Conservation (phyloP, 2,113 vertebrate species). For the Nesogale talazaci region DNA sequence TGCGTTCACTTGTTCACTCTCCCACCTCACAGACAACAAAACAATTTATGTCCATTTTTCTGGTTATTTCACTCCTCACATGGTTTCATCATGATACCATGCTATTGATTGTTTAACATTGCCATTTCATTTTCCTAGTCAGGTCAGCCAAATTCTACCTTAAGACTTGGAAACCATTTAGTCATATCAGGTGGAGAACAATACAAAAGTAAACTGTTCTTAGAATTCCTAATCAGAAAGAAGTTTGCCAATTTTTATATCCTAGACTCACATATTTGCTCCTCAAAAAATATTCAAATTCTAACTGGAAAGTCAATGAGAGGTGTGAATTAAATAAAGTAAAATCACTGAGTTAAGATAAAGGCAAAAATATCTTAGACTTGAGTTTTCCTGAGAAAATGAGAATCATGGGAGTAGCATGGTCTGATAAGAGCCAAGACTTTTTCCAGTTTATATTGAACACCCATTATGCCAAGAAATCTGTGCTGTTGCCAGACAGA, state of each 20-base stretch:
- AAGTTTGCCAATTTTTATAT: not conserved
- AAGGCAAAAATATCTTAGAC: not conserved
- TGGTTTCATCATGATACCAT: slow-evolving; percentile 1
- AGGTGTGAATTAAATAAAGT: not conserved
- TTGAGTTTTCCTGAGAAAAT: not conserved
- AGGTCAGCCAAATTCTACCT: not conserved
- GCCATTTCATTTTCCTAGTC: not conserved
- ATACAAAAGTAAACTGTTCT: slow-evolving; percentile 25
- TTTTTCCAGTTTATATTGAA: not conserved
- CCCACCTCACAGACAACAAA: not conserved
- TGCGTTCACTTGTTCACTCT: not conserved
- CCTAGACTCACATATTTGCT: not conserved
- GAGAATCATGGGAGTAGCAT: not conserved
- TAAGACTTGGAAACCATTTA: not conserved
- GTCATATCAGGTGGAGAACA: not conserved
- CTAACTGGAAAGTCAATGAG: not conserved
- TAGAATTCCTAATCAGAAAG: not conserved
- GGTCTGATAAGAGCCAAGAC: not conserved
- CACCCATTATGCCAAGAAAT: not conserved
- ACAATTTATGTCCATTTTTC: not conserved
- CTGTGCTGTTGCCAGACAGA: not conserved
- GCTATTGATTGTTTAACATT: not conserved
- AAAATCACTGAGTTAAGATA: not conserved
- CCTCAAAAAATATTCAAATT: slow-evolving; percentile 32
- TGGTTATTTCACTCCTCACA: slow-evolving; percentile 5